Base-by-base conservation (phyloP, 2,888 invertebrate species). In the Agrilus mali region DNA sequence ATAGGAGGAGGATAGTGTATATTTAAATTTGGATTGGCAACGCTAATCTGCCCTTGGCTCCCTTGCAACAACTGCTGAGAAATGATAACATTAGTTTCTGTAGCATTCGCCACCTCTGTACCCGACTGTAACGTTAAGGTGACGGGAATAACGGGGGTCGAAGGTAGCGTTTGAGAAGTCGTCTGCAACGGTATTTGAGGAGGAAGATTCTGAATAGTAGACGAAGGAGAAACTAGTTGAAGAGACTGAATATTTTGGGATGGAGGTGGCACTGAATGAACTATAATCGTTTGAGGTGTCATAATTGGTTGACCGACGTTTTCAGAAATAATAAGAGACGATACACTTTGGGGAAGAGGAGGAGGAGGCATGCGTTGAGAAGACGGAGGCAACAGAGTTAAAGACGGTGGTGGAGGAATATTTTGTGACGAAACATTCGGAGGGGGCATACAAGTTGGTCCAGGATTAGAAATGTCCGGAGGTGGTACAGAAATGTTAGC, bases 11-110 rank as follows among this genome's bases (percentile, higher is more conserved):
- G 60, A 39, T 60, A 60, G 48, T 53, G 59, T 8, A 61, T 55
- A 44, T 60, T 60, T 16, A 59, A 53, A 6, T 53, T 52, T 36
- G 58, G 55, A 16, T 53, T 37, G 32, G 54, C 51, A 16, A 55
- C 50, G 20, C 53, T 52, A 48, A 55, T 51, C 7, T 50, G 50
- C 5, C 45, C 41, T 12, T 45, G 47, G 12, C 12, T 35, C n/a
- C 15, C 15, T 31, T 67, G 67, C 37, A 67, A 48, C 33, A 68
- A 60, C 1, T 66, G 65, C 49, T 66, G 65, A 4, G 67, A 60
- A 4, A 67, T 67, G 35, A 68, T 66, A 38, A 48, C 45, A 40
- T 53, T 56, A 5, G 57, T 49, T n/a, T 52, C 50, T 10, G 55
- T 47, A 7, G 46, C 46, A 12, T 53, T 41, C n/a, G 53, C 51